Percentiles rank a stretch among this genome's conserved stretches.
Conservation (phyloP, 2,797 vertebrate species). For the Natrix natrix region DNA sequence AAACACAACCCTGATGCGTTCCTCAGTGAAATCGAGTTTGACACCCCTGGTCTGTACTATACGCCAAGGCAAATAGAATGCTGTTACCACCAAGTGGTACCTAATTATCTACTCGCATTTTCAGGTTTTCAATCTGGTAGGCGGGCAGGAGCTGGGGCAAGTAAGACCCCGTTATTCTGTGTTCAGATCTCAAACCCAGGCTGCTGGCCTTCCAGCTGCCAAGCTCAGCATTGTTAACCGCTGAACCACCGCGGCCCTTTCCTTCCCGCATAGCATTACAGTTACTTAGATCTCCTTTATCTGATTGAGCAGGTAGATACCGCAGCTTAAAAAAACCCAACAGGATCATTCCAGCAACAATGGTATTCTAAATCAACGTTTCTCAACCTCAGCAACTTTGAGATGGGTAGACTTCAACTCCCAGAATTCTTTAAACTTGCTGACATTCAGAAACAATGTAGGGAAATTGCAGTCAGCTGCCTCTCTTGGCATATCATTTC, state of each 20-base stretch:
- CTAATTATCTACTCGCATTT: neutral
- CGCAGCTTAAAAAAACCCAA: neutral
- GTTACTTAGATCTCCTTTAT: no score
- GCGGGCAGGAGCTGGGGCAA: neutral
- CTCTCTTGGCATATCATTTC: neutral
- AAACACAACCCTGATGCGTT: no score
- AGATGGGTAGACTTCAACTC: neutral
- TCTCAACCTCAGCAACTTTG: neutral
- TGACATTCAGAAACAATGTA: neutral
- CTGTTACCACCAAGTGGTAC: neutral
- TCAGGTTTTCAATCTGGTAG: neutral
- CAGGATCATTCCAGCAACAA: neutral
- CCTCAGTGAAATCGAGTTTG: no score
- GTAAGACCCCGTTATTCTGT: accelerated
- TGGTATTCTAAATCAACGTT: neutral
- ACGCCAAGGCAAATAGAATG: neutral
- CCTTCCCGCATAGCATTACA: neutral
- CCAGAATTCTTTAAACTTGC: neutral
- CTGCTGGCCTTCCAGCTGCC: neutral
- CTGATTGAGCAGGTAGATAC: neutral
- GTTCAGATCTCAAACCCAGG: neutral
- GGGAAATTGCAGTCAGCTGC: accelerated
- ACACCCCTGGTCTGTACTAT: neutral
- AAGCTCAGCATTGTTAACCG: neutral
- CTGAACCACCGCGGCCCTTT: neutral